Evolutionary conservation across 2,797 vertebrate genomes (phyloP).

Genomic region (Diceros bicornis): DNA sequence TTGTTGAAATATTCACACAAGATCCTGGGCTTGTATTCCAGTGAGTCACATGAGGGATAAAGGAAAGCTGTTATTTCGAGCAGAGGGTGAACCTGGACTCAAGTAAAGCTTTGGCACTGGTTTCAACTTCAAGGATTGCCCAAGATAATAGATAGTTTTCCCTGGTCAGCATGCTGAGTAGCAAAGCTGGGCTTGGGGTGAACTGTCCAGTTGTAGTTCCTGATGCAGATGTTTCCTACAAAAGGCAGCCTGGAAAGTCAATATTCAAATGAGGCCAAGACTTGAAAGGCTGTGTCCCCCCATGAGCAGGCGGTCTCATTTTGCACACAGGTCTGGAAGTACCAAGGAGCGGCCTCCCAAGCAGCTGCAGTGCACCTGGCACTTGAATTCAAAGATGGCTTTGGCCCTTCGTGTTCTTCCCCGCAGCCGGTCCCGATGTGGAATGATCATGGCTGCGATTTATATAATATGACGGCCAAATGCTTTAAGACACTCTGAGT

Average conservation of each 20-base stretch:
- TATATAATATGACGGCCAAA: background rate
- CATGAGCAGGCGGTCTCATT: slow-evolving; percentile 84
- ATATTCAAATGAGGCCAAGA: slow-evolving; percentile 62
- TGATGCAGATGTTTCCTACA: slow-evolving; percentile 60
- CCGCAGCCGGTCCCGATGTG: background rate
- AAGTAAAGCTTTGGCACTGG: background rate
- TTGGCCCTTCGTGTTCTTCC: background rate
- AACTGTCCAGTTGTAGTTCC: accelerated
- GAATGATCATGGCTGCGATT: background rate
- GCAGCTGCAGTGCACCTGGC: slow-evolving; percentile 62
- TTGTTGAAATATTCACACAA: slow-evolving; percentile 54
- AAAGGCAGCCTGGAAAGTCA: slow-evolving; percentile 71
- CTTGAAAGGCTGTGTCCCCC: slow-evolving; percentile 75
- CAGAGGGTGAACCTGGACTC: background rate
- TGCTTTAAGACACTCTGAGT: background rate
- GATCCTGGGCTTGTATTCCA: slow-evolving; percentile 45
- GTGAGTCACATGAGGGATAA: slow-evolving; percentile 68
- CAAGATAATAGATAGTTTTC: background rate
- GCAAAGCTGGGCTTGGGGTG: background rate
- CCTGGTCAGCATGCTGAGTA: accelerated
- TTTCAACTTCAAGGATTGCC: slow-evolving; percentile 60
- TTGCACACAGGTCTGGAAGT: slow-evolving; percentile 74
- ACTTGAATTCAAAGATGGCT: slow-evolving; percentile 48
- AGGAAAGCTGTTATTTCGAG: slow-evolving; percentile 8
- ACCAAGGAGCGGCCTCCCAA: slow-evolving; percentile 76